Conservation (phyloP, 2,888 invertebrate species). For the Lithophane leautieri region DNA sequence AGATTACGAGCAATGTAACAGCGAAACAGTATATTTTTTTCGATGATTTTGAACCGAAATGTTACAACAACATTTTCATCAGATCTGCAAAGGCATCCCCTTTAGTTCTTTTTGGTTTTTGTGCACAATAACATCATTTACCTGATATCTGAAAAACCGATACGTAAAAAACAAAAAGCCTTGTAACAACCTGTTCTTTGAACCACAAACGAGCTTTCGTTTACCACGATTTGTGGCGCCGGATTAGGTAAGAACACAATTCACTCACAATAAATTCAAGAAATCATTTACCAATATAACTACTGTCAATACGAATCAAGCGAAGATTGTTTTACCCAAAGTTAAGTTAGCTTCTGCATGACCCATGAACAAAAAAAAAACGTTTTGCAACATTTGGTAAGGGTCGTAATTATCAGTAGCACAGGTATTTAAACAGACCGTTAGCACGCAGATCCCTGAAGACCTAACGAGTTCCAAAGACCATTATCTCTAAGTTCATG, state of each 20-base stretch:
- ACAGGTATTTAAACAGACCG: constrained; percentile 14
- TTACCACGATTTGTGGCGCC: constrained; percentile 17
- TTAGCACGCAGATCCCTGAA: constrained; percentile 42
- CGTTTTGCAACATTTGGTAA: background rate
- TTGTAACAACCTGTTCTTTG: constrained; percentile 13
- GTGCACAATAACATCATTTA: background rate
- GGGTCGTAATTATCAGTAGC: constrained; percentile 11
- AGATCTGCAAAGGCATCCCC: background rate
- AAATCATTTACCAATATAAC: constrained; percentile 10
- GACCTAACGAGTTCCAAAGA: constrained; percentile 41
- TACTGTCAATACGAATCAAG: background rate
- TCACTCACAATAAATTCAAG: constrained; percentile 11
- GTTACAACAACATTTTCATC: background rate
- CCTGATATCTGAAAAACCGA: background rate
- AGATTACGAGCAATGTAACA: too few relatives aligned
- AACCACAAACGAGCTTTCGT: constrained; percentile 37
- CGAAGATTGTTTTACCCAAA: background rate
- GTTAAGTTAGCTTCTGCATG: background rate
- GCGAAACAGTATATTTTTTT: too few relatives aligned
- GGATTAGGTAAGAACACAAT: background rate
- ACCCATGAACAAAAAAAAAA: background rate
- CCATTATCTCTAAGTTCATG: constrained; percentile 64
- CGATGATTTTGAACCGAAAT: background rate
- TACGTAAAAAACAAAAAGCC: constrained; percentile 3
- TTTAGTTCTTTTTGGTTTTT: background rate